These are phyloP conservation scores for Turritopsis rubra DNA, from an alignment of 30 jellyfish, hydroid and myxozoan genomes.

Conservation along the genomic window DNA sequence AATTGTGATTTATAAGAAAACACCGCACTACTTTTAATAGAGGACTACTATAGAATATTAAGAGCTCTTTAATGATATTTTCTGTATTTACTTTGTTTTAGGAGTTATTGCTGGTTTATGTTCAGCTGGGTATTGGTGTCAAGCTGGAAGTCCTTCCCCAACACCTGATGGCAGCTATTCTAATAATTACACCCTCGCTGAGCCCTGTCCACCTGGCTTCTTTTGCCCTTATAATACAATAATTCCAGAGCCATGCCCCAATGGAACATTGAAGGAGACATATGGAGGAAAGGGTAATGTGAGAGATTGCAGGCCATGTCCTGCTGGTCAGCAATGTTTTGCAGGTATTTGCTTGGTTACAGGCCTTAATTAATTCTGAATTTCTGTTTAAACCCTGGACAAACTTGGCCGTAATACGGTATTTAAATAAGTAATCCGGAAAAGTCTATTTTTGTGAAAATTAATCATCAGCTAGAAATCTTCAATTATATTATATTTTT, in stretches of 20 bases:
- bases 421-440: too few species aligned
- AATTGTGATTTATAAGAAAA: constrained; percentile 8
- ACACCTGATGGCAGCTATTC: constrained; percentile 48
- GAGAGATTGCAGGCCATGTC: constrained; percentile 87
- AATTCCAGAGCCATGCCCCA: constrained; percentile 69
- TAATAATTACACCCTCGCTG: constrained; percentile 31
- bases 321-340: constrained; percentile 90
- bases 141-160: constrained; percentile 96
- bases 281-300: constrained; percentile 77
- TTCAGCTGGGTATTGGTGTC: constrained; percentile 90
- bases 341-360: constrained; percentile 50
- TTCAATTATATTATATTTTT: too few species aligned
- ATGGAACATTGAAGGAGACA: constrained; percentile 45
- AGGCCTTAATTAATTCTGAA: not conserved
- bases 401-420: too few species aligned
- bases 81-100: not conserved
- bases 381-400: not conserved
- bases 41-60: too few species aligned
- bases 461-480: too few species aligned
- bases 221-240: constrained; percentile 67
- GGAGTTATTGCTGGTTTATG: constrained; percentile 61
- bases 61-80: not conserved
- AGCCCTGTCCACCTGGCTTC: constrained; percentile 97
- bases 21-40: not conserved
- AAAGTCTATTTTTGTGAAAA: too few species aligned